Evolutionary conservation across 2,888 invertebrate genomes (phyloP), one percentile per base, ranked within the genome.

Genomic region (Athalia rosae): DNA sequence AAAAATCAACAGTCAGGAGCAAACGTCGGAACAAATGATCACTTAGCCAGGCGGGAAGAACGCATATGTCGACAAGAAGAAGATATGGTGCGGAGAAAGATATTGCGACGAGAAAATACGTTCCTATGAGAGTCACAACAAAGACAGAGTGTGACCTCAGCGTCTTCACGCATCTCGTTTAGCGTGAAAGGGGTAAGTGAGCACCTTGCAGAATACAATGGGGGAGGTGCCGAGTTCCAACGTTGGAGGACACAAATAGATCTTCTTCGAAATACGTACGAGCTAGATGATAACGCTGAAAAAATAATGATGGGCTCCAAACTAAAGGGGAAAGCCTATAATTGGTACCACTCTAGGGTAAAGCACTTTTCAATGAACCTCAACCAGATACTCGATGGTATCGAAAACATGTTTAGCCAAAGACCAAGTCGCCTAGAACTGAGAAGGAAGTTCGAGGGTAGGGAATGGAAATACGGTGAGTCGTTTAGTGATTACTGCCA

Each of bases 401-500:
- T 82, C 78, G 74, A 76, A 15, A 28, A 48, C 13, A 80, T 82
- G 80, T 82, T 79, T 41, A 76, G 78, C 28, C 80, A 79, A 47
- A 67, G 79, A 7, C 80, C 78, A 5, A n/a, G n/a, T 4, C 77
- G 61, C 77, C 47, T 81, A 28, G 69, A 79, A 11, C 41, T 80
- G 69, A 47, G 79, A 9, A 79, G 76, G 69, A 76, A 62, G 45
- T 82, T 82, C 48, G 79, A 82, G 45, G 73, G 76, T 0, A 64
- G 79, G 13, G 76, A 73, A 48, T 82, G 82, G 82, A 76, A 74
- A 28, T 28, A 47, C 13, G 62, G 9, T 50, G 80, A 81, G 56
- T 74, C 79, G 3, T 82, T 80, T 41, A 77, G 69, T 43, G 81
- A 81, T 50, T 82, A 82, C 79, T 79, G 71, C 53, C 80, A 81